Conservation (phyloP, 1,140 invertebrate species). For the Dendrolimus punctatus region DNA sequence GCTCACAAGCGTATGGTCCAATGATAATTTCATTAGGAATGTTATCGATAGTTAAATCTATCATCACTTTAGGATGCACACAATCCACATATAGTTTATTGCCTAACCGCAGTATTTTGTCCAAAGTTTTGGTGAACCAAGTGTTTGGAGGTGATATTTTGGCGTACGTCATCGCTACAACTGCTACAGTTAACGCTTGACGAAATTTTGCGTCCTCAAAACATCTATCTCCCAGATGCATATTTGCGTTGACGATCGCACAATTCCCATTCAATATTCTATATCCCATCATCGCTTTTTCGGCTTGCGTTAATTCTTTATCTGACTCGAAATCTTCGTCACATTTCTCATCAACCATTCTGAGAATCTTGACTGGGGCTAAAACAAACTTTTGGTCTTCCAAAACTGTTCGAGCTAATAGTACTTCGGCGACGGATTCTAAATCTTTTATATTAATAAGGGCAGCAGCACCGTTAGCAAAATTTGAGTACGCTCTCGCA, state of each 20-base stretch:
- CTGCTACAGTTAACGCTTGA: constrained; percentile 66
- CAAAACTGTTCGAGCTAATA: constrained; percentile 64
- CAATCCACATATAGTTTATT: constrained; percentile 67
- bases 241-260: constrained; percentile 70
- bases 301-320: constrained; percentile 51
- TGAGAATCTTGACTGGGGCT: constrained; percentile 59
- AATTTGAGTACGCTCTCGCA: constrained; percentile 50
- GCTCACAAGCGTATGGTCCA: constrained; percentile 70
- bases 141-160: constrained; percentile 71
- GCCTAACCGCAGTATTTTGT: constrained; percentile 71
- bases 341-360: constrained; percentile 56
- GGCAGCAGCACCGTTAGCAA: constrained; percentile 57
- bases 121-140: constrained; percentile 70
- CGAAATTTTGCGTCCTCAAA: constrained; percentile 70
- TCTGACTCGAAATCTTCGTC: constrained; percentile 67
- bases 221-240: constrained; percentile 70
- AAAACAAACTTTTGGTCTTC: constrained; percentile 70
- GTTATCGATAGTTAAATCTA: constrained; percentile 64
- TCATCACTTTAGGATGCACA: constrained; percentile 50
- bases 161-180: constrained; percentile 70
- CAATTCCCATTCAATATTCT: constrained; percentile 68
- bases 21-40: constrained; percentile 70
- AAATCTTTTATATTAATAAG: constrained; percentile 69
- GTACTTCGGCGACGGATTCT: constrained; percentile 55
- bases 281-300: constrained; percentile 66